Conservation (phyloP, 2,888 invertebrate genomes). For the Callimorpha dominula region DNA sequence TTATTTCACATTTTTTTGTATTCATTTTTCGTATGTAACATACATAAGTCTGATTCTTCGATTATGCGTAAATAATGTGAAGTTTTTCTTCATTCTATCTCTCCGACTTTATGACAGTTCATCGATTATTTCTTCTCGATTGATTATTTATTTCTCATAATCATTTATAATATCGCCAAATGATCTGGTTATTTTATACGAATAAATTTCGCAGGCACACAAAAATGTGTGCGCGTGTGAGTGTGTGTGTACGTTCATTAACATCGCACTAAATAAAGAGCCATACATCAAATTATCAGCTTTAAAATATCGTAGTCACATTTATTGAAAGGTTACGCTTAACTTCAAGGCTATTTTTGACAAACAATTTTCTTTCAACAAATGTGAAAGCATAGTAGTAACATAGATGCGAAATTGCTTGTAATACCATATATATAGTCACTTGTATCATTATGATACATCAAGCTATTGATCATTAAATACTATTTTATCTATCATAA, state of each 20-base stretch:
- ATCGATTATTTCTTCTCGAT: background rate
- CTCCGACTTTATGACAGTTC: background rate
- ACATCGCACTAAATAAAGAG: slow-evolving; percentile 61
- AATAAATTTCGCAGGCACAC: slow-evolving; percentile 71
- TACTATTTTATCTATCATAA: slow-evolving; percentile 10
- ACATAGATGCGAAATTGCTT: slow-evolving; percentile 55
- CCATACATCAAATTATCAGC: slow-evolving; percentile 49
- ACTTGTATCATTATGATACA: slow-evolving; percentile 47
- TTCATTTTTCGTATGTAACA: background rate
- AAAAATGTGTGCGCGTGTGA: slow-evolving; percentile 76
- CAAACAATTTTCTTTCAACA: slow-evolving; percentile 38
- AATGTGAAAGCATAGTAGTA: slow-evolving; percentile 52
- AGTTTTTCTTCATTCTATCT: background rate
- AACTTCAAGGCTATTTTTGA: background rate
- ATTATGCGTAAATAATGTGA: background rate
- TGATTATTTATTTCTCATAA: slow-evolving; percentile 11
- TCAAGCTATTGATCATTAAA: slow-evolving; percentile 28
- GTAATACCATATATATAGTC: slow-evolving; percentile 47
- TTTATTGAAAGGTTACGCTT: slow-evolving; percentile 45
- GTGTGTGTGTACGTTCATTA: slow-evolving; percentile 82
- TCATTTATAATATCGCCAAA: slow-evolving; percentile 37
- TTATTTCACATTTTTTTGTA: slow-evolving; percentile 2
- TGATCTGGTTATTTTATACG: slow-evolving; percentile 45
- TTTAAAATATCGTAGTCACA: slow-evolving; percentile 47
- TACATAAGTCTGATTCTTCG: background rate